phyloP scores from a whole-genome alignment of 2,888 invertebrate genomes.

The Selenia dentaria region DNA sequence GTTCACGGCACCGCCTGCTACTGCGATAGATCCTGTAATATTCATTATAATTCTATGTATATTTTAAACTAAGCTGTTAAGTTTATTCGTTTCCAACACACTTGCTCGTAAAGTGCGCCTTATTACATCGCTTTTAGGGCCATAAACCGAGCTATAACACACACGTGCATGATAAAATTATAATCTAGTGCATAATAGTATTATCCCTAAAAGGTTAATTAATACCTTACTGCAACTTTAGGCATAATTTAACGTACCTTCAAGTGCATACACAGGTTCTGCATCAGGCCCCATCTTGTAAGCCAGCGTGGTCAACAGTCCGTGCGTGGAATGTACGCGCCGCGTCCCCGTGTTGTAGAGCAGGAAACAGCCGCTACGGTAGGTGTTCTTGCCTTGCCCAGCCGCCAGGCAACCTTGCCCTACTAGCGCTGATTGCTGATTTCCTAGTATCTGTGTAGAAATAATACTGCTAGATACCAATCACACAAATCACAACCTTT shows the following conservation, averaged over 20 bases:
- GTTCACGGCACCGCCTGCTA: conserved; percentile 95
- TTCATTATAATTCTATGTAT: too few relatives aligned
- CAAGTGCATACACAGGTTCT: conserved; percentile 96
- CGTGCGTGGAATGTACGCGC: conserved; percentile 93
- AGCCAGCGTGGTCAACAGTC: conserved; percentile 95
- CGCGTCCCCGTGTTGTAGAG: conserved; percentile 96
- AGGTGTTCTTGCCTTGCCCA: conserved; percentile 97
- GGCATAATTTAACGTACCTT: conserved; percentile 84
- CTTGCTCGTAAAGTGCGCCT: too few relatives aligned
- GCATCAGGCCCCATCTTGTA: conserved; percentile 93
- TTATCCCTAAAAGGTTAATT: too few relatives aligned
- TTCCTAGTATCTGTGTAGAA: conserved; percentile 91
- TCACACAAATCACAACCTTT: too few relatives aligned
- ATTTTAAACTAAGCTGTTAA: too few relatives aligned
- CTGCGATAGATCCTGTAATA: conserved; percentile 90
- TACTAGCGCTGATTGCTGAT: conserved; percentile 97
- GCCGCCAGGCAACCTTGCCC: conserved; percentile 95
- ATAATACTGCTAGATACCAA: too few relatives aligned
- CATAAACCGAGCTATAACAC: too few relatives aligned
- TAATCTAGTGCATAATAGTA: too few relatives aligned
- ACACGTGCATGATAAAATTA: too few relatives aligned
- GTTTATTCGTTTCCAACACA: too few relatives aligned
- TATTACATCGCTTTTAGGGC: too few relatives aligned
- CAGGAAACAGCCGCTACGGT: conserved; percentile 97
- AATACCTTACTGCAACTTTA: too few relatives aligned